phyloP scores from a whole-genome alignment of 2,797 vertebrate genomes.

The Hydrolagus colliei region DNA sequence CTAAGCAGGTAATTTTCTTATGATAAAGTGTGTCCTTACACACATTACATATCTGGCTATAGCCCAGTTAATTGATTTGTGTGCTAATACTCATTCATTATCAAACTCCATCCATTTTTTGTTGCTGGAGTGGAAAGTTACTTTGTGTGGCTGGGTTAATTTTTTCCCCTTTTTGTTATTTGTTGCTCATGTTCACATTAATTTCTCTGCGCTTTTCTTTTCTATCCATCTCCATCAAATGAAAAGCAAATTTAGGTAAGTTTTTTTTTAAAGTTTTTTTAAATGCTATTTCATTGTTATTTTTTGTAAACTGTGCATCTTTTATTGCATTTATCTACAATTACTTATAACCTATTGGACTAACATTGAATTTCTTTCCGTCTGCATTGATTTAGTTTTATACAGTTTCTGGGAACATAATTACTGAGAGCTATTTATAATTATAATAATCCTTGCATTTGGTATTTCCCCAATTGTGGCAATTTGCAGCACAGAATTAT shows the following conservation, averaged over 20 bases:
- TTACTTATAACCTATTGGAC: not conserved
- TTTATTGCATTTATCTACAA: not conserved
- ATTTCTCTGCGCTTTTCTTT: conserved; percentile 87
- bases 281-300: not conserved
- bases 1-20: no score
- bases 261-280: conserved; percentile 44
- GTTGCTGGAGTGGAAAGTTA: not conserved
- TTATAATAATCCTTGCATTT: no score
- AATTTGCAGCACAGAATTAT: no score
- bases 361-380: not conserved
- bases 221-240: conserved; percentile 80
- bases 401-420: not conserved
- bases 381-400: not conserved
- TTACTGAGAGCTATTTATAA: no score
- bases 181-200: conserved; percentile 57
- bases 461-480: no score
- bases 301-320: not conserved
- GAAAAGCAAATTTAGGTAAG: conserved; percentile 87
- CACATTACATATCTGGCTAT: no score
- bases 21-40: no score
- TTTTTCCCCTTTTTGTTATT: conserved; percentile 48
- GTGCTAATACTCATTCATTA: not conserved
- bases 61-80: no score
- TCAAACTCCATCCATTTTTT: not conserved
- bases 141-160: conserved; percentile 33